Evolutionary conservation across 2,888 invertebrate genomes (phyloP).

Genomic region (Melanophora roralis): DNA sequence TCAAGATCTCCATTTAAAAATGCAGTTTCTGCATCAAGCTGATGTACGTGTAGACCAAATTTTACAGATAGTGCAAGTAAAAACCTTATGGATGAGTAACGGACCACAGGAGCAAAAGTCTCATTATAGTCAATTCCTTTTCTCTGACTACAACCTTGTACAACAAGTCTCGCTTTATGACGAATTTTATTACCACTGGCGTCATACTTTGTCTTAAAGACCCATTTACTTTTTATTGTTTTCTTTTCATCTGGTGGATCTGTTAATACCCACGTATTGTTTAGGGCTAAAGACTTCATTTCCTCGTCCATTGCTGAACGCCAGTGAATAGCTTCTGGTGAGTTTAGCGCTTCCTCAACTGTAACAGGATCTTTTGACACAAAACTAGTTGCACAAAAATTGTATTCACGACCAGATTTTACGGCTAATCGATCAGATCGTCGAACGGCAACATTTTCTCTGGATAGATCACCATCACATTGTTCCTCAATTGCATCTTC

Average conservation of each 20-base stretch:
- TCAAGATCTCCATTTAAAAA: constrained; percentile 1
- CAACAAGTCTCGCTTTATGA: background rate
- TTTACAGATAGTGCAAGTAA: background rate
- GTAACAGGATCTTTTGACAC: background rate
- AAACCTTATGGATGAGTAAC: constrained; percentile 6
- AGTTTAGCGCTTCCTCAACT: background rate
- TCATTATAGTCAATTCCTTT: constrained; percentile 11
- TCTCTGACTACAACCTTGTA: background rate
- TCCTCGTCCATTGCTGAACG: background rate
- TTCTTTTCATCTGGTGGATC: background rate
- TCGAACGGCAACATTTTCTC: background rate
- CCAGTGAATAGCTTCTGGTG: background rate
- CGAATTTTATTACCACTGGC: background rate
- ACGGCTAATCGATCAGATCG: constrained; percentile 16
- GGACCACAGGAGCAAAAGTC: background rate
- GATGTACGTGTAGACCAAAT: background rate
- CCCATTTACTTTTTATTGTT: constrained; percentile 19
- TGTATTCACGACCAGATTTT: constrained; percentile 4
- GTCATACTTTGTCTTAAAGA: constrained; percentile 9
- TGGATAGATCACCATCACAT: no score
- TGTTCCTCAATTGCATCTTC: no score
- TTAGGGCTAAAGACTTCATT: background rate
- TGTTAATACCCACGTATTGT: background rate
- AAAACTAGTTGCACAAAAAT: constrained; percentile 18
- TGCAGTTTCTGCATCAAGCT: background rate